A percentile compares a stretch with the other conserved stretches of the same genome.
phyloP scores from a whole-genome alignment of 2,113 vertebrate genomes.

The Ochotona curzoniae region DNA sequence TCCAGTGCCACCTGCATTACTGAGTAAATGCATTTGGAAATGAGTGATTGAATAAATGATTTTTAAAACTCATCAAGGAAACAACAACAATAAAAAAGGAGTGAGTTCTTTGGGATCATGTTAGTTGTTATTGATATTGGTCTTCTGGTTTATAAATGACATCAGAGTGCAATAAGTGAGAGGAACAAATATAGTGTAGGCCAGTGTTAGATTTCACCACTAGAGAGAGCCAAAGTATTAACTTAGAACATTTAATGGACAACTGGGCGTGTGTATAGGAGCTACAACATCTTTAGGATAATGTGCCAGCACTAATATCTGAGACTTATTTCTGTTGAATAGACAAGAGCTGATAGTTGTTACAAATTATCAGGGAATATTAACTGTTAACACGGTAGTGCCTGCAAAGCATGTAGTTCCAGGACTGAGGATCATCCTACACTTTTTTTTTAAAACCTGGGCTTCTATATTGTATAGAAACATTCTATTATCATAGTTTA shows the following conservation, averaged over 20 bases:
- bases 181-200: neutral
- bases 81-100: neutral
- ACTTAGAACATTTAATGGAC: neutral
- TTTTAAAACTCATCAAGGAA: neutral
- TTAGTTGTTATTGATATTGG: neutral
- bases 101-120: neutral
- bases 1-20: neutral
- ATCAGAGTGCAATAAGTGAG: neutral
- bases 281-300: neutral
- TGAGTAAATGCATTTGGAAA: neutral
- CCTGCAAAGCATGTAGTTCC: neutral
- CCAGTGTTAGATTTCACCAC: neutral
- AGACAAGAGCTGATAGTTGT: neutral
- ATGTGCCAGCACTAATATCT: neutral
- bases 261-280: neutral
- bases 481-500: neutral
- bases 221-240: neutral
- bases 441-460: neutral
- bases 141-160: neutral
- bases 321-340: neutral
- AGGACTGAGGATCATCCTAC: neutral
- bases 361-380: neutral
- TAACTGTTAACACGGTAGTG: neutral
- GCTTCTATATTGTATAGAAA: neutral
- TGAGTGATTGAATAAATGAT: neutral